Conservation (phyloP, 2,888 invertebrate genomes). For the Tromatobia lineatoria region DNA sequence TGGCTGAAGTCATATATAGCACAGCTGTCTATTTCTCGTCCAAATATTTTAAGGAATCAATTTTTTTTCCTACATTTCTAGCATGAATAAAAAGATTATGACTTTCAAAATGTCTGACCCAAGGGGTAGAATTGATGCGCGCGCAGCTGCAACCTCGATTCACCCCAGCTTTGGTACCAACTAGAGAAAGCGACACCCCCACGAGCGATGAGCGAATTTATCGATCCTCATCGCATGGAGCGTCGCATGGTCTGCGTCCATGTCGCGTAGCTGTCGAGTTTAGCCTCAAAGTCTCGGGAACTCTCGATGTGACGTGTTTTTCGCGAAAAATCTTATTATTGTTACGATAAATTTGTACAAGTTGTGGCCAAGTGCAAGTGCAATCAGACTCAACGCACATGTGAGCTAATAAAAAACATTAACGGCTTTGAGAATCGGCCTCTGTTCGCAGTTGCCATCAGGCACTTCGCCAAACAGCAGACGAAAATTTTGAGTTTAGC, state of each 20-base stretch:
- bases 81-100: neutral
- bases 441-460: neutral
- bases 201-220: conserved; percentile 43
- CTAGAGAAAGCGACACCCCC: conserved; percentile 27
- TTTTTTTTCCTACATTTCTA: neutral
- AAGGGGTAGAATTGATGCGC: conserved; percentile 31
- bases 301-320: neutral
- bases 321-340: neutral
- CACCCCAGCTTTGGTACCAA: conserved; percentile 8
- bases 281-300: neutral
- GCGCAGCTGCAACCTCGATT: conserved; percentile 17
- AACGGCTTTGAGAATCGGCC: neutral
- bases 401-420: conserved; percentile 2
- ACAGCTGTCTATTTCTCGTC: too few relatives aligned
- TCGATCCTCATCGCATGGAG: conserved; percentile 44
- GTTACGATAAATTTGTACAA: neutral
- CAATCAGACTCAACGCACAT: neutral
- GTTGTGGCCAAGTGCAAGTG: neutral
- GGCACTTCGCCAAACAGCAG: neutral
- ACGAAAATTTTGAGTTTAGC: neutral
- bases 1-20: too few relatives aligned
- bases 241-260: neutral
- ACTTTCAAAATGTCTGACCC: neutral
- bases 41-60: too few relatives aligned
- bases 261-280: neutral